Base-by-base conservation (phyloP, 2,113 vertebrate genomes). In the Empidonax alnorum region DNA sequence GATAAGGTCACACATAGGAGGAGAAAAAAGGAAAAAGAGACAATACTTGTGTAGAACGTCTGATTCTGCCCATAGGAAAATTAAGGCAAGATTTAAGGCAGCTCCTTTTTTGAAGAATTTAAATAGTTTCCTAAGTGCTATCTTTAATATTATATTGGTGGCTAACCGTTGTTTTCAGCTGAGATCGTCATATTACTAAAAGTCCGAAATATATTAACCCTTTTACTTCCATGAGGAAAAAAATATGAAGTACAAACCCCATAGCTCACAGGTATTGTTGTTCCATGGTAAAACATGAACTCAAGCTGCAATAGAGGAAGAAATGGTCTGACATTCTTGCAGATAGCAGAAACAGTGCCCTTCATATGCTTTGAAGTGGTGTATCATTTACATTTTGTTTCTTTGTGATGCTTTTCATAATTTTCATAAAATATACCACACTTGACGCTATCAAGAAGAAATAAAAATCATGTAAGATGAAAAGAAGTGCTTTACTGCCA, bases 401-500 rank as follows among this genome's bases (percentile, higher is more conserved):
- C 66, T 91, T 96, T 87, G 41, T 92, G 96, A 83, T 97, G 90
- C 96, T 97, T 98, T 98, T 97, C 97, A 97, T 98, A 97, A 87
- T 96, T 97, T 98, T 97, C 89, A 56, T 98, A 94, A 97, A 95
- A 96, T 97, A 97, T 96, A 98, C 97, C 96, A 96, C 95, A 94
- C 97, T 79, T 97, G 96, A 98, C 98, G 97, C 96, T 96, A 92
- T 92, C 95, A 97, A 96, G 97, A 97, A 97, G 97, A 97, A 96
- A 97, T 97, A 69, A 93, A 96, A 97, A 97, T 92, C 96, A 94
- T 97, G 88, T 97, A 76, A 95, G 97, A 98, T 97, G 81, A 98
- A 98, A 98, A 98, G 97, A 98, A 98, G 97, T 97, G 95, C 89
- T 85, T 95, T 93, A 78, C 97, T 97, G 98, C 97, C 97, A 97